phyloP scores from a whole-genome alignment of 2,797 vertebrate species.

The Rhinoraja longicauda region DNA sequence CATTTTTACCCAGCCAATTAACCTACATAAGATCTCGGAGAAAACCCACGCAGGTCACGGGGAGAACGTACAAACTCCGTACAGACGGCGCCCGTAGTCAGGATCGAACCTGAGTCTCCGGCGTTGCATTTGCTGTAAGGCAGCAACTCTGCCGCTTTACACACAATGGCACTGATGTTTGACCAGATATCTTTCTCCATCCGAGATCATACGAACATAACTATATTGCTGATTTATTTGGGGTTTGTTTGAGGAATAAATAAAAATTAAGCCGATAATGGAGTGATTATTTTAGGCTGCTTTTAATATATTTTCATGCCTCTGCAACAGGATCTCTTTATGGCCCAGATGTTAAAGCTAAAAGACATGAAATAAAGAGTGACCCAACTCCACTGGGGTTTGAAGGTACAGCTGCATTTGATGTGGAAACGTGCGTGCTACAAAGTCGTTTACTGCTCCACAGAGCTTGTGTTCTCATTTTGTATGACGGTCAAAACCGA shows the following conservation, averaged over 20 bases:
- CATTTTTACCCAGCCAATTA: too few species aligned
- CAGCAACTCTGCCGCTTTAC: too few species aligned
- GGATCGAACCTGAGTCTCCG: too few species aligned
- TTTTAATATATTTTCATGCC: constrained; percentile 8
- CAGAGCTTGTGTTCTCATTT: constrained; percentile 17
- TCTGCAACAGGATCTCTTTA: constrained; percentile 67
- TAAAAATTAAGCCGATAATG: not conserved
- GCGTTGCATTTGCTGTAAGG: too few species aligned
- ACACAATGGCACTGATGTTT: too few species aligned
- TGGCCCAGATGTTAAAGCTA: constrained; percentile 78
- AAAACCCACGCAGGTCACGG: too few species aligned
- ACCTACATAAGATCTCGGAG: too few species aligned
- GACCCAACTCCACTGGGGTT: constrained; percentile 84
- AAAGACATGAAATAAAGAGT: constrained; percentile 89
- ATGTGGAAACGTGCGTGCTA: constrained; percentile 51
- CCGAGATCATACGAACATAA: not conserved
- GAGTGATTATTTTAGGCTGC: not conserved
- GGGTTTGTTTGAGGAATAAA: not conserved
- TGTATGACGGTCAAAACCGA: constrained; percentile 29
- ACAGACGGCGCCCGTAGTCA: too few species aligned
- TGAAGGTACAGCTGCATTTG: constrained; percentile 69
- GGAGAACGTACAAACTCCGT: too few species aligned
- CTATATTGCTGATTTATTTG: not conserved
- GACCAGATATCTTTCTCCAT: not conserved
- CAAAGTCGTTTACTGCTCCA: not conserved